Conservation (phyloP, 1,140 invertebrate genomes). For the Hestina assimilis region DNA sequence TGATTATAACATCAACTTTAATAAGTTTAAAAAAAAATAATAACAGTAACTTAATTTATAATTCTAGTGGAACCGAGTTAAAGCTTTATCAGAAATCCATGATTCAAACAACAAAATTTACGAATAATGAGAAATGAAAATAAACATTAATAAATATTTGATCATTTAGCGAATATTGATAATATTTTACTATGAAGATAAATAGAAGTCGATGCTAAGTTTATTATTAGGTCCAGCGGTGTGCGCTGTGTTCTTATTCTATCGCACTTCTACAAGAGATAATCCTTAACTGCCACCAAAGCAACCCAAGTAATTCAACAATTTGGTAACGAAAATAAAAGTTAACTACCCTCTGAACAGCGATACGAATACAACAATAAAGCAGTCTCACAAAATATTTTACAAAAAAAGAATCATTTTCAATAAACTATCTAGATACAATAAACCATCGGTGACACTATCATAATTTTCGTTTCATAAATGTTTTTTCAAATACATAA, state of each 20-base stretch:
- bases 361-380: slow-evolving; percentile 74
- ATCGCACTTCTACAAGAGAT: slow-evolving; percentile 36
- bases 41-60: slow-evolving; percentile 77
- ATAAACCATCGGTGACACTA: slow-evolving; percentile 67
- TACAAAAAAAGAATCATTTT: slow-evolving; percentile 68
- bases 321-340: slow-evolving; percentile 78
- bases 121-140: slow-evolving; percentile 69
- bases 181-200: slow-evolving; percentile 38
- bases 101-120: slow-evolving; percentile 77
- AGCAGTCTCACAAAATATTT: slow-evolving; percentile 77
- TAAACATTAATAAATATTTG: slow-evolving; percentile 78
- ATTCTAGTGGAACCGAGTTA: slow-evolving; percentile 77
- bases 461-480: slow-evolving; percentile 66
- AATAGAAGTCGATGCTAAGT: slow-evolving; percentile 48
- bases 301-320: slow-evolving; percentile 71
- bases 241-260: slow-evolving; percentile 31
- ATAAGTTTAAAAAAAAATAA: slow-evolving; percentile 70
- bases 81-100: slow-evolving; percentile 77
- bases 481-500: slow-evolving; percentile 72
- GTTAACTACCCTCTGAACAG: slow-evolving; percentile 65
- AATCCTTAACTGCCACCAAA: slow-evolving; percentile 65
- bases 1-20: slow-evolving; percentile 76
- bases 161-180: slow-evolving; percentile 47
- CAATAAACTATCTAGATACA: slow-evolving; percentile 75
- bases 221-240: slow-evolving; percentile 33